Evolutionary conservation across 2,888 invertebrate genomes (phyloP).

Genomic region (Cryptosula pallasiana): DNA sequence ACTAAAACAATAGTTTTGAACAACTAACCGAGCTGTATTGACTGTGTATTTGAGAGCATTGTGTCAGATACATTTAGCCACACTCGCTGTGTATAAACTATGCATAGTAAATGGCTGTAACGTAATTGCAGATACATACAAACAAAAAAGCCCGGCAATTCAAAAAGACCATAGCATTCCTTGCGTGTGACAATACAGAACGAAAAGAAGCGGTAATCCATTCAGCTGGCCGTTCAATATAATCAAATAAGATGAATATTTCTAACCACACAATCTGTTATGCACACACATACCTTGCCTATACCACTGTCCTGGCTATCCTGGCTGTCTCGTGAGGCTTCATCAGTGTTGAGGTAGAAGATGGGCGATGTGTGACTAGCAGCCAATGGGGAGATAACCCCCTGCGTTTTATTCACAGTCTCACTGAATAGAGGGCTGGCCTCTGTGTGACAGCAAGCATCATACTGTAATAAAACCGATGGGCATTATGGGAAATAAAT

Average conservation of each 20-base stretch:
- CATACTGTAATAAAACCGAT: background rate
- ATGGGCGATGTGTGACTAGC: background rate
- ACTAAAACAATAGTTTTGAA: background rate
- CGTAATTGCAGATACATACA: background rate
- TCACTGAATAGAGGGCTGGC: background rate
- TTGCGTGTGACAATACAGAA: background rate
- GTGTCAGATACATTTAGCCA: background rate
- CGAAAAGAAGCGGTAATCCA: background rate
- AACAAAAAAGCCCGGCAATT: background rate
- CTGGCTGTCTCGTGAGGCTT: conserved; percentile 15
- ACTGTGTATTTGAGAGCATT: too few relatives aligned
- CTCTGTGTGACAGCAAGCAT: background rate
- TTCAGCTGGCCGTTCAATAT: too few relatives aligned
- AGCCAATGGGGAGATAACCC: background rate
- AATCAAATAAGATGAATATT: too few relatives aligned
- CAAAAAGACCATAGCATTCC: background rate
- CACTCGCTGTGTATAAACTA: background rate
- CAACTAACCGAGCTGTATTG: too few relatives aligned
- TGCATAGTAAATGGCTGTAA: conserved; percentile 5
- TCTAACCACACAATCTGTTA: too few relatives aligned
- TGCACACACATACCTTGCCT: conserved; percentile 1
- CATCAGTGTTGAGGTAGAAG: conserved; percentile 2
- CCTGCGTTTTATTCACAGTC: background rate
- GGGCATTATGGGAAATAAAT: too few relatives aligned
- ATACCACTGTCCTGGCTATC: conserved; percentile 23